A percentile compares a stretch with the other conserved stretches of the same genome.
Evolutionary conservation across 2,113 vertebrate species (phyloP).

Genomic region (Cyanoliseus patagonus): DNA sequence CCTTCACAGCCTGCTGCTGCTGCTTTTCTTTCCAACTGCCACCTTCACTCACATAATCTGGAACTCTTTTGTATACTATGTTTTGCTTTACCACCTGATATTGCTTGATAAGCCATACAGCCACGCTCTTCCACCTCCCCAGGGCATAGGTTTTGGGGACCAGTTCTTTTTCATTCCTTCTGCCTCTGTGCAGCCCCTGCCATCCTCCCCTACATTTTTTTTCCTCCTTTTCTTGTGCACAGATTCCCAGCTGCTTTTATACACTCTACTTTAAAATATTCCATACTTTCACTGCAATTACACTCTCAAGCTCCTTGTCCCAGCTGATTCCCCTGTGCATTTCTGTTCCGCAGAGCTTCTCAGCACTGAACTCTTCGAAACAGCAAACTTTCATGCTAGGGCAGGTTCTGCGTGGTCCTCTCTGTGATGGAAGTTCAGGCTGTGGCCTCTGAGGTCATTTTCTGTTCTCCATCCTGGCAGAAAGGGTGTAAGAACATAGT

Average conservation of each 20-base stretch:
- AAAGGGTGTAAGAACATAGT: background rate
- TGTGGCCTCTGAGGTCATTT: background rate
- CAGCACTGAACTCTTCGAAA: background rate
- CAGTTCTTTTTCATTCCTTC: background rate
- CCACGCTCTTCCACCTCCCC: background rate
- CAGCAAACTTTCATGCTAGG: background rate
- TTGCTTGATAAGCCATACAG: background rate
- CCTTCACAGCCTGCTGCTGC: background rate
- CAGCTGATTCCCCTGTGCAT: fast-evolving
- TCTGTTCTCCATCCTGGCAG: background rate
- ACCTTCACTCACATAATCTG: background rate
- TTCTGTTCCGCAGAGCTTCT: background rate
- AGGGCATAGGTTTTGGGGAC: background rate
- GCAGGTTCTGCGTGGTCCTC: background rate
- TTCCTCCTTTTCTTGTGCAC: background rate
- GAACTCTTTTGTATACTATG: background rate
- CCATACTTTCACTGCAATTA: background rate
- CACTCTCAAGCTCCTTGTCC: background rate
- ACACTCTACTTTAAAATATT: background rate
- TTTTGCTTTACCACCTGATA: background rate
- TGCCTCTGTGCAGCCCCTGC: background rate
- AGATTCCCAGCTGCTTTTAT: background rate
- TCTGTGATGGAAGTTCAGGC: background rate
- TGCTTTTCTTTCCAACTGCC: background rate
- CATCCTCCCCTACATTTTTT: background rate